Percentiles rank a stretch among this genome's conserved stretches.
phyloP scores from a whole-genome alignment of 2,113 vertebrate genomes.

The Macroglossus sobrinus region DNA sequence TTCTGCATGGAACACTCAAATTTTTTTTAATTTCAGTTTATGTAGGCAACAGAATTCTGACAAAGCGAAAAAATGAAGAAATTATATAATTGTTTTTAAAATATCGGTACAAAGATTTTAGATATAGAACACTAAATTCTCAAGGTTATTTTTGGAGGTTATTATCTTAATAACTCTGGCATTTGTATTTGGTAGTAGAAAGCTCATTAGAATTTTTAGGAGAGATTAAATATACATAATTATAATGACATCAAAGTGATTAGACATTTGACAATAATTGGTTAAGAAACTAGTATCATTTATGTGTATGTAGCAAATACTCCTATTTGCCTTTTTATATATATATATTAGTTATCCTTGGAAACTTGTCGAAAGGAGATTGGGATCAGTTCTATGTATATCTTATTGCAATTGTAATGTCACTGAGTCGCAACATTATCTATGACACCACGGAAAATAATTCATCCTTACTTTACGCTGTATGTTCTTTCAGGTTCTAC shows the following conservation, averaged over 20 bases:
- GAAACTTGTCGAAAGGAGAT: background rate
- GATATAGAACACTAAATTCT: background rate
- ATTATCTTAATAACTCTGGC: background rate
- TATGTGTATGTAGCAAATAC: background rate
- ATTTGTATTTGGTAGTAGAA: background rate
- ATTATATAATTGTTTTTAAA: background rate
- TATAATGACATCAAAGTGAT: background rate
- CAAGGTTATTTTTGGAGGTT: background rate
- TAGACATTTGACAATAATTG: background rate
- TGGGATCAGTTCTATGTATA: background rate
- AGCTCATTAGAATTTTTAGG: background rate
- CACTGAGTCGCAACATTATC: background rate
- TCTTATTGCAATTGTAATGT: background rate
- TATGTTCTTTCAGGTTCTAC: background rate
- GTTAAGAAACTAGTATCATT: background rate
- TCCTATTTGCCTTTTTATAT: background rate
- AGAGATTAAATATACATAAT: background rate
- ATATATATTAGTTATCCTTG: background rate
- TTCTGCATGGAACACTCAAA: background rate
- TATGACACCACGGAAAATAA: background rate
- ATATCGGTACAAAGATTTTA: background rate
- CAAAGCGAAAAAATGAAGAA: background rate
- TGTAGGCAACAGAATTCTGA: background rate
- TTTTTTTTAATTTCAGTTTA: background rate
- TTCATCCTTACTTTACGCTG: background rate